phyloP scores from a whole-genome alignment of 37 sponge, comb jelly and placozoan species.

The Petrosia ficiformis region DNA sequence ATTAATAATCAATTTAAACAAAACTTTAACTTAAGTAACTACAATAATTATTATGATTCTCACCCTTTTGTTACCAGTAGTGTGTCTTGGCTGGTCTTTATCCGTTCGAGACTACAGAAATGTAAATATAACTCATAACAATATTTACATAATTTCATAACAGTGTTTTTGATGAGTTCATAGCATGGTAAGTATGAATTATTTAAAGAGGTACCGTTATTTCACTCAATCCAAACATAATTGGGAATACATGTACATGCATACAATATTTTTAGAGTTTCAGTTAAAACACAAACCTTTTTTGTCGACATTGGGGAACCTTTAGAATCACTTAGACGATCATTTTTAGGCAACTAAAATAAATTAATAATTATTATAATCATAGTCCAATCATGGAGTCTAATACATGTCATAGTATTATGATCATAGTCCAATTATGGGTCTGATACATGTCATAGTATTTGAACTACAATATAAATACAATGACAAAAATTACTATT shows the following conservation, averaged over 20 bases:
- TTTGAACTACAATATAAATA: no score
- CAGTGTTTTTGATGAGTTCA: no score
- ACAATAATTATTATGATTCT: not conserved
- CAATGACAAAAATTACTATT: not conserved
- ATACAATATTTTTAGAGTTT: no score
- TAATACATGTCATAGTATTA: no score
- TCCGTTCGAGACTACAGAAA: not conserved
- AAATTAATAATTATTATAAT: not conserved
- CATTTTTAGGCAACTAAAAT: slow-evolving; percentile 49
- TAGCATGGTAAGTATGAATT: no score
- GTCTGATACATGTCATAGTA: not conserved
- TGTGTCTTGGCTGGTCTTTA: not conserved
- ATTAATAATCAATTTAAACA: no score
- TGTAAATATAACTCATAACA: not conserved
- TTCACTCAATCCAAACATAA: no score
- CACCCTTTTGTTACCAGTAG: not conserved
- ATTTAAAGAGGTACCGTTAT: no score
- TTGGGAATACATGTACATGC: no score
- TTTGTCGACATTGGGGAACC: slow-evolving; percentile 60
- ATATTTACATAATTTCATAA: slow-evolving; percentile 37
- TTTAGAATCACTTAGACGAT: slow-evolving; percentile 38
- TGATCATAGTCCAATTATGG: not conserved
- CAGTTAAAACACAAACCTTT: slow-evolving; percentile 16
- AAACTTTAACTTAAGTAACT: no score
- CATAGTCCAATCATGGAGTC: no score